Evolutionary conservation across 2,113 vertebrate species (phyloP), one percentile per base, ranked within the genome.

Genomic region (Gallinago jamesoni): DNA sequence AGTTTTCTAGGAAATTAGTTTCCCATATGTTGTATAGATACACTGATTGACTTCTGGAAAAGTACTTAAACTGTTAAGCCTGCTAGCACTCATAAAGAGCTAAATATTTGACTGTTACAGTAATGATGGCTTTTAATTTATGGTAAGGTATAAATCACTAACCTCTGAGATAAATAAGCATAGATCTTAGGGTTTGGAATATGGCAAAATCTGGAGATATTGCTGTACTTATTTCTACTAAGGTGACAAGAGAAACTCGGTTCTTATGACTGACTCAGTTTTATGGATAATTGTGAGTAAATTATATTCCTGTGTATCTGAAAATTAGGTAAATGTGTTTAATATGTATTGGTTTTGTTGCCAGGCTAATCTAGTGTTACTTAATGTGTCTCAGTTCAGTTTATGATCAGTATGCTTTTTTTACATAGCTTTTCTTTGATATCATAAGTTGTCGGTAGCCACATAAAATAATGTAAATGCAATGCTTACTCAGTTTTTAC

Each of bases 1-100:
- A 64, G 24, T 81, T 97, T 94, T 81, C 89, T 90, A 88, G 81
- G 84, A 50, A 89, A 70, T 66, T 52, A 4, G 87, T 93, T 94
- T 88, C 43, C 75, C 50, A 41, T 21, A 0, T 89, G 82, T 43
- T 91, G 18, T 73, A 10, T 35, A 70, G 77, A 39, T 91, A 41
- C 6, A 9, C 7, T 43, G n/a, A 55, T 59, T 68, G 87, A 37
- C 59, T 94, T 72, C 63, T 94, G 94, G 53, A 89, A 81, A 76
- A 89, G 21, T 78, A 28, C 52, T 94, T 92, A 67, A 18, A 25
- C 23, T 87, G 25, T 76, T 76, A 14, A 4, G 15, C 74, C 35
- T 85, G 20, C 55, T 74, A 47, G 37, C 39, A 37, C 27, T 96
- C 88, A 78, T 84, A 66, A 64, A 41, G 55, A 95, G 72, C 79